Conservation (phyloP, 2,797 vertebrate genomes). For the Anabacerthia variegaticeps region DNA sequence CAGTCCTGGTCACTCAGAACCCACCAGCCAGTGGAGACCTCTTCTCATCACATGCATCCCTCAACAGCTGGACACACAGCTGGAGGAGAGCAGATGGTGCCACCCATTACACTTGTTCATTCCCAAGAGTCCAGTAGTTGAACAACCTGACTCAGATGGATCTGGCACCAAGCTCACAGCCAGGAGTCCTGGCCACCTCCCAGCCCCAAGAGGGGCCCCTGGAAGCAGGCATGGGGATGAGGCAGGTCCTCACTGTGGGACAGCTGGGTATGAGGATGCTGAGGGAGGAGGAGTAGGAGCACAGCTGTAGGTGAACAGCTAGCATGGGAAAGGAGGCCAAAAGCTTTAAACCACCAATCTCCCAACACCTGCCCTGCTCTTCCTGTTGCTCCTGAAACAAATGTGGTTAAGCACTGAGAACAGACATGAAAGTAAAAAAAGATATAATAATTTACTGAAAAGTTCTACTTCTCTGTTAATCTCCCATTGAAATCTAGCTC, state of each 20-base stretch:
- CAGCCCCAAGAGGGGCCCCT: background rate
- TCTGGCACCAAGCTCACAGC: background rate
- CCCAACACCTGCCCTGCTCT: background rate
- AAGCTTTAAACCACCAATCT: background rate
- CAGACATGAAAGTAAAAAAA: background rate
- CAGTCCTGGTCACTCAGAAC: background rate
- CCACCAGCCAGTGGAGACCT: background rate
- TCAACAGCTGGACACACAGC: background rate
- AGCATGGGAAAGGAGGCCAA: background rate
- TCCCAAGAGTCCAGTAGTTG: background rate
- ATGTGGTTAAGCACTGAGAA: background rate
- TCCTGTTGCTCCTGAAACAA: background rate
- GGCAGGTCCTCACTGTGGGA: accelerated
- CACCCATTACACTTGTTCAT: background rate
- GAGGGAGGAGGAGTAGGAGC: background rate
- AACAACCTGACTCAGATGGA: background rate
- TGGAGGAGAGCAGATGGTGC: background rate
- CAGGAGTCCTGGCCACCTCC: background rate
- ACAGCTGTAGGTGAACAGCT: background rate
- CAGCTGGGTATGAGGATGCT: accelerated
- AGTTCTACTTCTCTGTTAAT: background rate
- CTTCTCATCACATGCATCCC: background rate
- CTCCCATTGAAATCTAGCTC: background rate
- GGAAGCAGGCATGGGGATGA: background rate
- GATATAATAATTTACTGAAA: background rate